Percentiles rank a stretch among this genome's conserved stretches.
phyloP scores from a whole-genome alignment of 2,888 invertebrate genomes.

The Limnephilus auricula region DNA sequence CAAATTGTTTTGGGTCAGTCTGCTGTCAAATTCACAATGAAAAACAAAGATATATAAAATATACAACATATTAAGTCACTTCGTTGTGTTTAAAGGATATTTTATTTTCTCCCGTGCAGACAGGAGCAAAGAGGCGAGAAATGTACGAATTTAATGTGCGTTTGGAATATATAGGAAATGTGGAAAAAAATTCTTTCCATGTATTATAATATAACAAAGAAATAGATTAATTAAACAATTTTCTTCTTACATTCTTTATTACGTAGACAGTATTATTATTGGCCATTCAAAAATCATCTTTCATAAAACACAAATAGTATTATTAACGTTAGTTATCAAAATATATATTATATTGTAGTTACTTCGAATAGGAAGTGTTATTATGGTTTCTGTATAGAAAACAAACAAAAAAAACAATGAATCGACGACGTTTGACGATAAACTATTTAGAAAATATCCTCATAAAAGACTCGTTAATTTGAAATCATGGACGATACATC shows the following conservation, averaged over 20 bases:
- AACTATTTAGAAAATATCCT: constrained; percentile 18
- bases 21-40: no score
- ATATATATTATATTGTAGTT: background rate
- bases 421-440: background rate
- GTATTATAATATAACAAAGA: background rate
- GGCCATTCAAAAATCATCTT: background rate
- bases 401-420: constrained; percentile 32
- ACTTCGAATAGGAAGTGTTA: constrained; percentile 12
- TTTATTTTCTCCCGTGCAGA: no score
- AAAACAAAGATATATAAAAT: no score
- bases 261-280: background rate
- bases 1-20: background rate
- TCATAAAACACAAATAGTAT: constrained; percentile 2
- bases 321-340: background rate
- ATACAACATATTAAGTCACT: no score
- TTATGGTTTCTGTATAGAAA: background rate
- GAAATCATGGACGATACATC: background rate
- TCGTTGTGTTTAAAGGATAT: no score
- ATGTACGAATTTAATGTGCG: background rate
- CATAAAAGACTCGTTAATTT: background rate
- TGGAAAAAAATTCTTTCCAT: background rate
- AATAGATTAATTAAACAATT: background rate
- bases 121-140: background rate
- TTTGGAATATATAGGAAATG: background rate
- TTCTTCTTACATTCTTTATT: background rate